Base-by-base conservation (phyloP, 2,113 vertebrate genomes). In the Amazona guildingii region DNA sequence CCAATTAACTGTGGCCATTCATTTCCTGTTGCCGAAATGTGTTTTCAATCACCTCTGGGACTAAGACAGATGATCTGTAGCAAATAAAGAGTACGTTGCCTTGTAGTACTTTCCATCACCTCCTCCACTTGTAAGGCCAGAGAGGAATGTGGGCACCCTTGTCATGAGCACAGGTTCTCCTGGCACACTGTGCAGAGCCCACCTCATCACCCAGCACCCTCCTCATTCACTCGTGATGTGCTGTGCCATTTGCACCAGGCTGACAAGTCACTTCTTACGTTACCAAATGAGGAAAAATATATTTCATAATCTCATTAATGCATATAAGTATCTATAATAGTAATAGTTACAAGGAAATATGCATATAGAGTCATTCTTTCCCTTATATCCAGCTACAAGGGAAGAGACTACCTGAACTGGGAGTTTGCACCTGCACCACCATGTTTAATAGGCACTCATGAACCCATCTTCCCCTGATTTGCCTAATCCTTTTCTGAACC, bases 1-100 rank as follows among this genome's bases (percentile, higher is more conserved):
- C 35, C 67, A 72, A 88, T 83, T 78, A 94, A 92, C 90, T 33
- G 44, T 10, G 62, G 80, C 49, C 83, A 59, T 54, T 73, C 88
- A n/a, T 87, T 89, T 86, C 90, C 83, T 54, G 31, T 17, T 78
- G 55, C 31, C 93, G 81, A 94, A 96, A 86, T 52, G 76, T 86
- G 76, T 44, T 88, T 95, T 89, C 86, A 76, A 69, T 93, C 90
- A 78, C 69, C 48, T 79, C 44, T 48, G 20, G 49, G 92, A 83
- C 43, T 35, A 17, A 83, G 77, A 75, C 48, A 84, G 69, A 75
- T 31, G 51, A 84, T 69, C 57, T 64, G 54, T 25, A 81, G 46
- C 68, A 68, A 83, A 90, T 14, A 35, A 93, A 92, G 85, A 43
- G 35, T 48, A 81, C 1, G 0, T 51, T 81, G 28, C 79, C 72